Conservation (phyloP, 2,888 invertebrate species). For the Periphyllus acericola region DNA sequence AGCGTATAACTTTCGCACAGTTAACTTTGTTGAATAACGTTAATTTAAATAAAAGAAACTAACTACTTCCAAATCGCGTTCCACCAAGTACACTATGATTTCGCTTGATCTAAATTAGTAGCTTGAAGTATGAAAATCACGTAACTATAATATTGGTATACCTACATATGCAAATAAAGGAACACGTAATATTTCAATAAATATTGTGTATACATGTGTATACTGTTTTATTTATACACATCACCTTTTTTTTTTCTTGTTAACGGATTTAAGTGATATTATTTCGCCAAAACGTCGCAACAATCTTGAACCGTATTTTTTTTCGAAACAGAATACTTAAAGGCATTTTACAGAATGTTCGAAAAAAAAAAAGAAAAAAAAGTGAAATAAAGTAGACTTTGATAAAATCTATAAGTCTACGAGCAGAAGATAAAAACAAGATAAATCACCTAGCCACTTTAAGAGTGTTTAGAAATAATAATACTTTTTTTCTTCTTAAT, state of each 20-base stretch:
- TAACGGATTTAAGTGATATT: constrained; percentile 2
- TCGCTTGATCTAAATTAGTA: neutral
- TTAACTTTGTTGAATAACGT: constrained; percentile 15
- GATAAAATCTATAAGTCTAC: constrained; percentile 38
- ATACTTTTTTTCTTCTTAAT: constrained; percentile 19
- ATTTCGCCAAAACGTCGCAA: neutral
- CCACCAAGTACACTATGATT: neutral
- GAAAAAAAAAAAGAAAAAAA: neutral
- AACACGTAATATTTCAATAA: neutral
- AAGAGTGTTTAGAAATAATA: constrained; percentile 36
- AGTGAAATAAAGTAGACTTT: neutral
- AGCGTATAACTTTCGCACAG: constrained; percentile 9
- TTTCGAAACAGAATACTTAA: neutral
- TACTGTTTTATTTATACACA: neutral
- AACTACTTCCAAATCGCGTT: neutral
- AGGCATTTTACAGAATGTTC: neutral
- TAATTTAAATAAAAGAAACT: constrained; percentile 1
- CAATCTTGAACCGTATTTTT: neutral
- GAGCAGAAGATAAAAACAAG: constrained; percentile 26
- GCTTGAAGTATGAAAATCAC: neutral
- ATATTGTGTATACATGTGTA: too few species aligned
- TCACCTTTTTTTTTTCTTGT: neutral
- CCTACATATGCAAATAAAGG: neutral
- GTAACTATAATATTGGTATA: neutral
- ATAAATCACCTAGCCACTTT: constrained; percentile 44